phyloP scores from a whole-genome alignment of 2,888 invertebrate genomes.

The Agrilus biguttatus region DNA sequence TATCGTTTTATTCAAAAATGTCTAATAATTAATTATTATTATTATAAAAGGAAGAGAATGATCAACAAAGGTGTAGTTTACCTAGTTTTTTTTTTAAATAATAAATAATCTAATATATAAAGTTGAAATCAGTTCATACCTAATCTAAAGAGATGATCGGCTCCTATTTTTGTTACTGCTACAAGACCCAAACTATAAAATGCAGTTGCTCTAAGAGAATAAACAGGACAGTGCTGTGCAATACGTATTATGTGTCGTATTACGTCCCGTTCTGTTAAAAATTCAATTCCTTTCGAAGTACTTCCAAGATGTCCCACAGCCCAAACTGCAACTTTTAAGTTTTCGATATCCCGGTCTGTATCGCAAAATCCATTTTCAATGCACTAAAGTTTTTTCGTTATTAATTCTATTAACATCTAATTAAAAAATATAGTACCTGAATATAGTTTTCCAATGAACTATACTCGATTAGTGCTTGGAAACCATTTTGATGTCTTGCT shows the following conservation, averaged over 20 bases:
- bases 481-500: slow-evolving; percentile 49
- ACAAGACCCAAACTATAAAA: slow-evolving; percentile 79
- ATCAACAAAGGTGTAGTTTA: no score
- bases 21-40: no score
- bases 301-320: slow-evolving; percentile 72
- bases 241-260: slow-evolving; percentile 41
- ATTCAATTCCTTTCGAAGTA: slow-evolving; percentile 59
- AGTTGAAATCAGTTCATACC: slow-evolving; percentile 31
- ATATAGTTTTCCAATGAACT: slow-evolving; percentile 35
- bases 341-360: slow-evolving; percentile 55
- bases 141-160: slow-evolving; percentile 57
- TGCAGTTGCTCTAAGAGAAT: slow-evolving; percentile 79
- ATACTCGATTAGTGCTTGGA: slow-evolving; percentile 38
- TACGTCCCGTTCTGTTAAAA: slow-evolving; percentile 42
- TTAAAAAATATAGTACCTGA: slow-evolving; percentile 22
- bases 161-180: slow-evolving; percentile 71
- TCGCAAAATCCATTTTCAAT: slow-evolving; percentile 38
- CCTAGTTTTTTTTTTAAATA: not conserved
- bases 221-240: slow-evolving; percentile 68
- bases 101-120: not conserved
- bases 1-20: not conserved
- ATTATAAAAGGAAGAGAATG: not conserved
- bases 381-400: slow-evolving; percentile 13
- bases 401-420: not conserved
- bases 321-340: slow-evolving; percentile 83